Evolutionary conservation across 2,888 invertebrate species (phyloP), one percentile per base, ranked within the genome.

Genomic region (Eupithecia subumbrata): DNA sequence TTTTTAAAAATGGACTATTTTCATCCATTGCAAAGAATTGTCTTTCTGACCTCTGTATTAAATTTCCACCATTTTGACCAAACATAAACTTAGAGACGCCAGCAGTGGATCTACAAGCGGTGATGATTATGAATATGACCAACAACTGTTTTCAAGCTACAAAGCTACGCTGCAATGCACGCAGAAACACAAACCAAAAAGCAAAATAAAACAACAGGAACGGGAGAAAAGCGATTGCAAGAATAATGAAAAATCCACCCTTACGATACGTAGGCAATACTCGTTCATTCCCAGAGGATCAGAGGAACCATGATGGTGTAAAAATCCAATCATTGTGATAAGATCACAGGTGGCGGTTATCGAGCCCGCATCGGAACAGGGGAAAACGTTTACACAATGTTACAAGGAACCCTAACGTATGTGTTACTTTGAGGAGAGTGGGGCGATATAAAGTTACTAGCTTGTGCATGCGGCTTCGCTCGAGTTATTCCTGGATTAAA

Each of bases 261-360:
- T 60, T 25, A 60, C 60, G 60, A 25, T 25, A 60, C 60, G 60
- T 60, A 14, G 60, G 60, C 66, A 67, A 67, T 40, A 37, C 37
- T 67, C 66, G 66, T 67, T n/a, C 66, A 67, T 67, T 67, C 66
- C 40, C 66, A 40, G 1, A 40, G 37, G n/a, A n/a, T 37, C 66
- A 40, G 12, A n/a, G 66, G 5, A 34, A 37, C 34, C 66, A 37
- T 30, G 34, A 64, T n/a, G 66, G n/a, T 67, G 66, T 67, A 37
- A 40, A 37, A 67, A 37, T 67, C 37, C 66, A 64, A 64, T 67
- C 66, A 37, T 25, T 12, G 12, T 22, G 66, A 67, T 67, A 67
- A 34, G 12, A 67, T 67, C 66, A 37, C 37, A 67, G 66, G 66
- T 67, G 34, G 34, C 34, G 8, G 34, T 18, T 67, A 67, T 67